Evolutionary conservation across 2,113 vertebrate species (phyloP).

Genomic region (Carassius auratus): DNA sequence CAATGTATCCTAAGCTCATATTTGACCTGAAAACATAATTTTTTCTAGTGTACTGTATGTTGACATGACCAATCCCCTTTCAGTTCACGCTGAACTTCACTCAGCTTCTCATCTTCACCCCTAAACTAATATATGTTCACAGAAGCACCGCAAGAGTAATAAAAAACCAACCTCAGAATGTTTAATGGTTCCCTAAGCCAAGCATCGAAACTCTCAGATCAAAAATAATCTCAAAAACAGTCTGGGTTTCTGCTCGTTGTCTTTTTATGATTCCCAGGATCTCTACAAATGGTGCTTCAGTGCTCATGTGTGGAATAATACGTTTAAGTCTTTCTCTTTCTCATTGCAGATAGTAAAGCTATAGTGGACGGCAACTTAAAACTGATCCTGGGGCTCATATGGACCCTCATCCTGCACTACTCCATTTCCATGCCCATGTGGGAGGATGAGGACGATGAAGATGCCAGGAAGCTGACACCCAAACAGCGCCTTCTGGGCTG

Average conservation of each 20-base stretch:
- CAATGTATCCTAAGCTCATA: background rate
- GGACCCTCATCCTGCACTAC: slow-evolving; percentile 95
- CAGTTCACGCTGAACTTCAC: background rate
- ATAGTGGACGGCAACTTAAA: slow-evolving; percentile 96
- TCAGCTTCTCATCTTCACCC: background rate
- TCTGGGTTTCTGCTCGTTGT: background rate
- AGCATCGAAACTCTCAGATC: background rate
- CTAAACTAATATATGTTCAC: background rate
- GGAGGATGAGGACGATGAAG: slow-evolving; percentile 87
- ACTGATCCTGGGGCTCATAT: slow-evolving; percentile 92
- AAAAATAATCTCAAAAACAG: background rate
- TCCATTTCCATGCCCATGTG: slow-evolving; percentile 79
- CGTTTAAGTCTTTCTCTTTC: background rate
- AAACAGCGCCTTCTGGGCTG: slow-evolving; percentile 94
- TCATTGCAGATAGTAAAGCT: slow-evolving; percentile 88
- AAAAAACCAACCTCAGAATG: background rate
- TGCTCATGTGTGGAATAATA: background rate
- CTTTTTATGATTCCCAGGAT: background rate
- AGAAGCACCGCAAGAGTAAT: background rate
- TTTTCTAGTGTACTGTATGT: background rate
- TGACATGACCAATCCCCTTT: background rate
- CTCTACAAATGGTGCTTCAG: background rate
- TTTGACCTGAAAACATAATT: background rate
- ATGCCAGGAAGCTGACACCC: slow-evolving; percentile 87
- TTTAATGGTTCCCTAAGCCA: background rate